Conservation (phyloP, 2,888 invertebrate genomes). For the Trichopria drosophilae region DNA sequence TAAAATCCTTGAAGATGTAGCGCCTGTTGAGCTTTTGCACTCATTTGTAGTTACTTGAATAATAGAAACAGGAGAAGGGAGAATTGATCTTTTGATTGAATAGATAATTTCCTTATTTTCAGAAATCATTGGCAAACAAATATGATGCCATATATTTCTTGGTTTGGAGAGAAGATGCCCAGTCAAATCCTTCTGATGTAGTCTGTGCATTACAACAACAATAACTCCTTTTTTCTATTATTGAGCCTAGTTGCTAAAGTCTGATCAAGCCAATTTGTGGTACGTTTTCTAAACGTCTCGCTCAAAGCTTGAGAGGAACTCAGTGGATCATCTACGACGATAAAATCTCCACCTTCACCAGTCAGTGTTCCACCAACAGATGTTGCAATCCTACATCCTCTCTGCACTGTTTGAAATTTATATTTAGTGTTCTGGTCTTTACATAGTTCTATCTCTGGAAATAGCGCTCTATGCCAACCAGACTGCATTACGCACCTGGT, state of each 20-base stretch:
- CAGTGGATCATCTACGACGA: constrained; percentile 13
- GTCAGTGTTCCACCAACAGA: constrained; percentile 12
- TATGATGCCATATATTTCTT: too few species aligned
- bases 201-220: constrained; percentile 14
- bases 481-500: constrained; percentile 12
- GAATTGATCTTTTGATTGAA: too few species aligned
- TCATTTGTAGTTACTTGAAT: too few species aligned
- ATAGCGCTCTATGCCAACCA: constrained; percentile 12
- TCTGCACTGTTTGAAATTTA: constrained; percentile 15
- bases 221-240: constrained; percentile 14
- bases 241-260: constrained; percentile 11
- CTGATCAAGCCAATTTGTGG: constrained; percentile 13
- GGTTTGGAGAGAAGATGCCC: too few species aligned
- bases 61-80: too few species aligned
- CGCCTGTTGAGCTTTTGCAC: too few species aligned
- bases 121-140: too few species aligned
- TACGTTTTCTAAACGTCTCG: constrained; percentile 11
- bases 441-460: constrained; percentile 14
- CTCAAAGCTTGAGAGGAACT: constrained; percentile 11
- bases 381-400: constrained; percentile 12
- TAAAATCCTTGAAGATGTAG: too few species aligned
- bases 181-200: too few species aligned
- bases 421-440: constrained; percentile 11
- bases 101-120: too few species aligned
- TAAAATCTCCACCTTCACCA: constrained; percentile 15